Conservation (phyloP, 2,888 invertebrate genomes). For the Leptinotarsa peninsularis region DNA sequence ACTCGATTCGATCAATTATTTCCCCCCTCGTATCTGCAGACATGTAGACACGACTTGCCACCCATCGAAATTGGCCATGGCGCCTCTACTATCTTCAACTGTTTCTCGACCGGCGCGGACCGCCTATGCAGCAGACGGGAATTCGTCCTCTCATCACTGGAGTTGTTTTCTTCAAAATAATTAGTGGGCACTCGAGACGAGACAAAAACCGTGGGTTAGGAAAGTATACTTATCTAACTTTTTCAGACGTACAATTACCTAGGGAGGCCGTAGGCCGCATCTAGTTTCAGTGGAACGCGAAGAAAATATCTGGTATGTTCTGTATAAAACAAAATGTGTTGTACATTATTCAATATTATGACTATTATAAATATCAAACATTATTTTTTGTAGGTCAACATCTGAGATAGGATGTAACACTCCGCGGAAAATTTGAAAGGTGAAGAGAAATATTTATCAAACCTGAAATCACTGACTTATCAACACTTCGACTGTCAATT, state of each 20-base stretch:
- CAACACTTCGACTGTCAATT: too few relatives aligned
- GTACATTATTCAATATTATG: too few relatives aligned
- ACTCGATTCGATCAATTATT: not conserved
- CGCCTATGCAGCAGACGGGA: slow-evolving; percentile 48
- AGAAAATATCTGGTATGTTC: not conserved
- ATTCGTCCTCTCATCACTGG: slow-evolving; percentile 43
- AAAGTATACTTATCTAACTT: slow-evolving; percentile 42
- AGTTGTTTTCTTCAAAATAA: slow-evolving; percentile 46
- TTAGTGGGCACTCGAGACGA: slow-evolving; percentile 40
- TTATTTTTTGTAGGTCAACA: not conserved
- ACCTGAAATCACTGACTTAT: too few relatives aligned
- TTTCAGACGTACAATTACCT: slow-evolving; percentile 29
- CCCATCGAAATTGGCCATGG: slow-evolving; percentile 59
- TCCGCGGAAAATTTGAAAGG: not conserved
- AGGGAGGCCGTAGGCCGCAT: not conserved
- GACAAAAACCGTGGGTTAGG: slow-evolving; percentile 44
- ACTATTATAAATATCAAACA: not conserved
- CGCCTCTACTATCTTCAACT: slow-evolving; percentile 60
- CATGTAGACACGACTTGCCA: slow-evolving; percentile 50
- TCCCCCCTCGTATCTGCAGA: slow-evolving; percentile 14
- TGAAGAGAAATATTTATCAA: too few relatives aligned
- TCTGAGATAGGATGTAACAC: not conserved
- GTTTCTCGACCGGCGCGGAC: slow-evolving; percentile 45
- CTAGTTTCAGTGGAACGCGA: not conserved
- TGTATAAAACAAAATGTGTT: too few relatives aligned